Conservation (phyloP, 2,797 vertebrate genomes). For the Paguma larvata region DNA sequence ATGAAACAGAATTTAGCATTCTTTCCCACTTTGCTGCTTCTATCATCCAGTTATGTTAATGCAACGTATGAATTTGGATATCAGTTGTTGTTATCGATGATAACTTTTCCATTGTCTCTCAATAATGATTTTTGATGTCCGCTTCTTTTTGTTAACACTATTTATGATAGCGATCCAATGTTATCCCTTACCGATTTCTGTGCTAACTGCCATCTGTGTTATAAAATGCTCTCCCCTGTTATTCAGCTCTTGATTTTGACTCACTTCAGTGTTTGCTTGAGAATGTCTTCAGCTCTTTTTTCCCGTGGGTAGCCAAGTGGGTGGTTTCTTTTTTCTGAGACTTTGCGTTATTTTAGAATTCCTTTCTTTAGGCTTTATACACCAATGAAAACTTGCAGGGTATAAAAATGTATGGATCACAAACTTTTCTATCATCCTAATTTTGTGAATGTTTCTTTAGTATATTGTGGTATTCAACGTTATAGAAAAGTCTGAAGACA, state of each 20-base stretch:
- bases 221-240: neutral
- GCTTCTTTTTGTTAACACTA: neutral
- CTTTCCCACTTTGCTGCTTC: neutral
- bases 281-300: neutral
- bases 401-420: neutral
- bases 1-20: neutral
- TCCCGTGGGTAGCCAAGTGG: neutral
- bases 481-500: neutral
- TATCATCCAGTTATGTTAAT: neutral
- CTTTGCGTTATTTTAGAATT: conserved; percentile 18
- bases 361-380: conserved; percentile 29
- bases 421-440: neutral
- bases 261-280: neutral
- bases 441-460: neutral
- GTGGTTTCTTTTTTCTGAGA: conserved; percentile 44
- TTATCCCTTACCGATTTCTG: neutral
- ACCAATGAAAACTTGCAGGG: neutral
- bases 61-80: neutral
- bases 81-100: neutral
- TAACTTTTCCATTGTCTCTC: neutral
- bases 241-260: neutral
- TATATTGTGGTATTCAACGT: neutral
- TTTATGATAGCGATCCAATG: neutral
- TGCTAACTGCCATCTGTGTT: neutral
- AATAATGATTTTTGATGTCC: neutral